Evolutionary conservation across 35 echinoderm and acorn worm species (phyloP), one percentile per base, ranked within the genome.

Genomic region (Ptychodera flava): DNA sequence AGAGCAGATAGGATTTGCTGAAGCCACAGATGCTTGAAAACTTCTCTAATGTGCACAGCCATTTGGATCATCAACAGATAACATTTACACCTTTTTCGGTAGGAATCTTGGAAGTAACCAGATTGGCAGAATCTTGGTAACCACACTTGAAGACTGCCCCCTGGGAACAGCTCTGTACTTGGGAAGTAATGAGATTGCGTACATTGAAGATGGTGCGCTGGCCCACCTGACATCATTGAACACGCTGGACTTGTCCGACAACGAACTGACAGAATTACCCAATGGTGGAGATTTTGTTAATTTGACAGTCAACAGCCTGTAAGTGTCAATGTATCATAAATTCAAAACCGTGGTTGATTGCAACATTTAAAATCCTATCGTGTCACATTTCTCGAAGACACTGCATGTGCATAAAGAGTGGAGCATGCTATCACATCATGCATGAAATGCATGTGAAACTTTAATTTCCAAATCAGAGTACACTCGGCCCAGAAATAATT

Each of bases 161-260:
- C 84, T 97, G 0, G 34, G 78, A 0, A 33, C 33, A 0, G 6
- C 0, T 0, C 30, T 91, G 6, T 37, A 15, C 22, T 37, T 97
- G 28, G 1, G 30, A 32, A 36, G 35, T 28, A 97, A 97, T 80
- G 95, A 97, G 79, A 93, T 97, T 31, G 95, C 95, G 10, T 97
- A 97, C 76, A 97, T 97, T 14, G 95, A 97, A 35, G 91, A 97
- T 81, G 95, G 95, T 29, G 78, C 95, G 1, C 88, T 97, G 27
- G 89, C 82, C 1, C 89, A 93, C 29, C 29, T 93, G 1, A 89
- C 86, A 0, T 80, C 87, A 15, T 84, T 84, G 0, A 81, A 35
- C 29, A 28, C 6, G 0, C 30, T 97, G 15, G 77, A 89, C 33
- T 83, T 97, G 16, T 29, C 88, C 28, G 77, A 91, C 64, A 97